Conservation (phyloP, 2,888 invertebrate species). For the Gandaritis pyraliata region DNA sequence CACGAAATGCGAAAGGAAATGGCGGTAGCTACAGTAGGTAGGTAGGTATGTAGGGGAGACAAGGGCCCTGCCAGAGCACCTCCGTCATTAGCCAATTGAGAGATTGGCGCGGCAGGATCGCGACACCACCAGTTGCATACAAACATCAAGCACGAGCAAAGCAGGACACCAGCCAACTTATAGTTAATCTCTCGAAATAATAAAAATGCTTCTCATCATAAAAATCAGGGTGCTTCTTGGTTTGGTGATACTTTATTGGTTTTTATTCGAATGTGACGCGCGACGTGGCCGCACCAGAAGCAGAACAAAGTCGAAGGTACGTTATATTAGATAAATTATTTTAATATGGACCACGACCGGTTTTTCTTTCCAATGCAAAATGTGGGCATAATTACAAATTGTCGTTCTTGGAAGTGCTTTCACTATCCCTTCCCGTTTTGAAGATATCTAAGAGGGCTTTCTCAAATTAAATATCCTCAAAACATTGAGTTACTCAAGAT, state of each 20-base stretch:
- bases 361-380: neutral
- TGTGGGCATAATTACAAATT: too few relatives aligned
- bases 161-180: slow-evolving; percentile 34
- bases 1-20: slow-evolving; percentile 70
- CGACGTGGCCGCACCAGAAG: slow-evolving; percentile 89
- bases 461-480: too few relatives aligned
- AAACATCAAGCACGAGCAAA: slow-evolving; percentile 55
- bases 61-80: slow-evolving; percentile 72
- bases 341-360: neutral
- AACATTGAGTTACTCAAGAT: neutral
- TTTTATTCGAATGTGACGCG: slow-evolving; percentile 67
- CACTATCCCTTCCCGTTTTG: too few relatives aligned
- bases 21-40: slow-evolving; percentile 59
- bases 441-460: too few relatives aligned
- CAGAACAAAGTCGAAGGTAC: slow-evolving; percentile 90
- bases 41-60: slow-evolving; percentile 71
- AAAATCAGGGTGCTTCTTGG: slow-evolving; percentile 54
- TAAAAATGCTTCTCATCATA: slow-evolving; percentile 58
- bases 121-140: slow-evolving; percentile 60
- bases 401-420: too few relatives aligned
- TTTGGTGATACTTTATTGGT: slow-evolving; percentile 56
- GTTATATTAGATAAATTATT: neutral
- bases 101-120: slow-evolving; percentile 69
- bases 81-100: slow-evolving; percentile 78
- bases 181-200: neutral